These are phyloP conservation scores for Bombus haemorrhoidalis DNA, from an alignment of 1,140 invertebrate genomes.

Conservation along the genomic window DNA sequence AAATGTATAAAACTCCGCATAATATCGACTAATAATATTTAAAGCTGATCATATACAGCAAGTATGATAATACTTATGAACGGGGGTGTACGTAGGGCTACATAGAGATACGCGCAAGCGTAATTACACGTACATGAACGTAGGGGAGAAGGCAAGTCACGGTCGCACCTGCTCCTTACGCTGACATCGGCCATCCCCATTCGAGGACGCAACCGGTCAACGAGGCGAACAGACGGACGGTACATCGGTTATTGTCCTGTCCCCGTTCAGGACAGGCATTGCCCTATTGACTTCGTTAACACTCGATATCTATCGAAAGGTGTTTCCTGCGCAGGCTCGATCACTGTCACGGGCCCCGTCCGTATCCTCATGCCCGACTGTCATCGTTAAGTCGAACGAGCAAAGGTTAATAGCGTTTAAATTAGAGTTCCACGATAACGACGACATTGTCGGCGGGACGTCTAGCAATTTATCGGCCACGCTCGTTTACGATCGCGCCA, in stretches of 20 bases:
- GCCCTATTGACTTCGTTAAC: conserved; percentile 67
- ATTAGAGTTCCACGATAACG: conserved; percentile 42
- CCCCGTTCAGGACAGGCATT: conserved; percentile 42
- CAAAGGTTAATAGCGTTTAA: conserved; percentile 45
- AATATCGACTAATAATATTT: too few relatives aligned
- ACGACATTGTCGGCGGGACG: conserved; percentile 31
- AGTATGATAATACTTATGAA: not conserved
- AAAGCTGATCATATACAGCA: too few relatives aligned
- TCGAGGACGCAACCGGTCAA: conserved; percentile 68
- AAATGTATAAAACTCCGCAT: too few relatives aligned
- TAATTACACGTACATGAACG: conserved; percentile 67
- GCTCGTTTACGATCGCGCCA: conserved; percentile 16
- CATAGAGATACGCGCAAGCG: conserved; percentile 34
- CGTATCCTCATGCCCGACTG: not conserved
- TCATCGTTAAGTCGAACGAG: conserved; percentile 42
- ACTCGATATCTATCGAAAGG: conserved; percentile 63
- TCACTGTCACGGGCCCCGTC: conserved; percentile 51
- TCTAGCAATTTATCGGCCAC: conserved; percentile 30
- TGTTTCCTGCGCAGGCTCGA: conserved; percentile 56
- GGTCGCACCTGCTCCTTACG: conserved; percentile 74
- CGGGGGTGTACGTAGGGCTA: conserved; percentile 3
- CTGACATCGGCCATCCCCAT: conserved; percentile 69
- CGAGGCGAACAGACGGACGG: conserved; percentile 64
- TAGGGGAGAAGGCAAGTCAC: conserved; percentile 75
- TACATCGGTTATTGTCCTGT: conserved; percentile 71